Percentiles rank a stretch among this genome's conserved stretches.
Conservation (phyloP, 2,888 invertebrate species). For the Harpalus rufipes region DNA sequence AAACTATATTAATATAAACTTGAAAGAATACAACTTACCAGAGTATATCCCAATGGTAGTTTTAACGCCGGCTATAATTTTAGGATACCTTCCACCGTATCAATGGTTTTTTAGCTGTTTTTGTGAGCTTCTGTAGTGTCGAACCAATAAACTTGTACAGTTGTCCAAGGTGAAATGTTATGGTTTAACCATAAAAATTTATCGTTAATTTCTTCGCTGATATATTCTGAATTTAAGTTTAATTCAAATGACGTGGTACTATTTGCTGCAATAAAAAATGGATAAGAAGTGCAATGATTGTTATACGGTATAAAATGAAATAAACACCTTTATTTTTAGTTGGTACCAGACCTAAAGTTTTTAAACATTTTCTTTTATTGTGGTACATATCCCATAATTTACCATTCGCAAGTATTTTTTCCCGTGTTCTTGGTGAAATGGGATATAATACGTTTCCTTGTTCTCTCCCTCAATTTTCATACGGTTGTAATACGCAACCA, state of each 20-base stretch:
- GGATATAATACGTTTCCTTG: neutral
- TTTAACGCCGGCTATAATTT: neutral
- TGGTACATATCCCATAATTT: neutral
- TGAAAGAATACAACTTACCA: neutral
- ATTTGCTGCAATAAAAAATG: no score
- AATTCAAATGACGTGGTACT: no score
- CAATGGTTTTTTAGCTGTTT: neutral
- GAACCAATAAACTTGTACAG: neutral
- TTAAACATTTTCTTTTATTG: neutral
- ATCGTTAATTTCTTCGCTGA: neutral
- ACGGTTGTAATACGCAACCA: no score
- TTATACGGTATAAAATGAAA: no score
- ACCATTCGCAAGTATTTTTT: neutral
- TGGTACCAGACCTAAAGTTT: neutral
- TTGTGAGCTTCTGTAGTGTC: neutral
- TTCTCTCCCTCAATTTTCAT: no score
- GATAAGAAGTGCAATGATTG: no score
- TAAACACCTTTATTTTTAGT: neutral
- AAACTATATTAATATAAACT: no score
- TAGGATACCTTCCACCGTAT: neutral
- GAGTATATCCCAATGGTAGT: neutral
- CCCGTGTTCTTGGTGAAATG: neutral
- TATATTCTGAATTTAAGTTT: no score
- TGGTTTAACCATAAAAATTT: neutral
- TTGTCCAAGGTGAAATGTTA: neutral